These are phyloP conservation scores for Brachyrhaphis roseni DNA, from an alignment of 2,797 vertebrate species.

Conservation along the genomic window DNA sequence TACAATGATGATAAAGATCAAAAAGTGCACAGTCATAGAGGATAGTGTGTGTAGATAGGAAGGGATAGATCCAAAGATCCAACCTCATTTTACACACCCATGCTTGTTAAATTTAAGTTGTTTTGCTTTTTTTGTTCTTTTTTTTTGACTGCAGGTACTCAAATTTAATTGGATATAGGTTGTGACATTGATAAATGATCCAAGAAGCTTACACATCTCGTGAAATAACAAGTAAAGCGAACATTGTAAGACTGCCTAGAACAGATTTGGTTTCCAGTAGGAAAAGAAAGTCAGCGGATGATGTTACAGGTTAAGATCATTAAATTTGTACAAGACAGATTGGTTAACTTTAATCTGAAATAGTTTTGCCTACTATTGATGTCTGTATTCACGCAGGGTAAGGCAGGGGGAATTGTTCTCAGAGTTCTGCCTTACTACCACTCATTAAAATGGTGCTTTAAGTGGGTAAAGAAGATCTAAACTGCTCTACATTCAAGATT, in stretches of 20 bases:
- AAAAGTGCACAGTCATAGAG: not conserved
- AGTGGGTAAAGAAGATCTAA: conserved; percentile 27
- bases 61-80: not conserved
- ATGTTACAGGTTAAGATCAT: not conserved
- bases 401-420: conserved; percentile 23
- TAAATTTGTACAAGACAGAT: not conserved
- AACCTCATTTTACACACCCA: not conserved
- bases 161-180: not conserved
- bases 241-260: not conserved
- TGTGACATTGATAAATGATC: not conserved
- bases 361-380: conserved; percentile 2
- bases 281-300: not conserved
- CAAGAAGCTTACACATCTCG: not conserved
- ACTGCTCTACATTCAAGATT: conserved; percentile 35
- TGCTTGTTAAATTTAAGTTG: conserved; percentile 2
- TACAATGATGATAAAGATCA: not conserved
- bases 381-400: conserved; percentile 12
- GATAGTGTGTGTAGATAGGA: not conserved
- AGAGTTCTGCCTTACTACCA: conserved; percentile 10
- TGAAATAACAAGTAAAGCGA: not conserved
- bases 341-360: conserved; percentile 13
- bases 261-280: not conserved
- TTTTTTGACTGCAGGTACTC: not conserved
- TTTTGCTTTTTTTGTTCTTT: not conserved
- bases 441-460: conserved; percentile 33